phyloP scores from a whole-genome alignment of 2,888 invertebrate genomes.

The Scaptomyza polygonia region DNA sequence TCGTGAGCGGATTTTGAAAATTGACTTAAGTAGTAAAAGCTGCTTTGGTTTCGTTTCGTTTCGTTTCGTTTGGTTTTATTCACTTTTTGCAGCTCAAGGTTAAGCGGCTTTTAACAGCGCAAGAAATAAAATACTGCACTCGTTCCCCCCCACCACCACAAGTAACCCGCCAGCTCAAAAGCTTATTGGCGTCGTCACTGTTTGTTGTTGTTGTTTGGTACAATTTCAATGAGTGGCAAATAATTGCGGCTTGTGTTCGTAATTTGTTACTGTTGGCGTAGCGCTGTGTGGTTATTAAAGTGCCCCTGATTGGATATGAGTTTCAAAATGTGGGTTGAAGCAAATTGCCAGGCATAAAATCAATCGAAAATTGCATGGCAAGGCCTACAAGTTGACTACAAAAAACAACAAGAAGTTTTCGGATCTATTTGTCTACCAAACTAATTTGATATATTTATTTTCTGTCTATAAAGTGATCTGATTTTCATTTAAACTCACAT shows the following conservation, averaged over 20 bases:
- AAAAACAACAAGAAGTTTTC: constrained; percentile 49
- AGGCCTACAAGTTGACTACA: constrained; percentile 60
- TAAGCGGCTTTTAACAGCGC: constrained; percentile 65
- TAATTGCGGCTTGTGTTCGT: constrained; percentile 68
- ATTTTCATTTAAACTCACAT: constrained; percentile 15
- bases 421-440: constrained; percentile 20
- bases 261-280: constrained; percentile 52
- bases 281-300: constrained; percentile 62
- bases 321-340: constrained; percentile 69
- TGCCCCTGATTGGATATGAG: constrained; percentile 68
- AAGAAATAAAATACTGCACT: constrained; percentile 70
- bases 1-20: constrained; percentile 80
- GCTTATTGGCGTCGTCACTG: constrained; percentile 39
- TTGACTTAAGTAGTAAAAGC: constrained; percentile 59
- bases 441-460: no score
- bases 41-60: constrained; percentile 41
- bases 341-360: constrained; percentile 53
- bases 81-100: constrained; percentile 63
- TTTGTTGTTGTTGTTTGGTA: constrained; percentile 60
- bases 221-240: constrained; percentile 73
- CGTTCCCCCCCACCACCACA: constrained; percentile 4
- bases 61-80: constrained; percentile 30
- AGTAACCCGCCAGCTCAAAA: background rate
- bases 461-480: constrained; percentile 29
- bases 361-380: constrained; percentile 47